Conservation (phyloP, 2,888 invertebrate species). For the Lasius platythorax region DNA sequence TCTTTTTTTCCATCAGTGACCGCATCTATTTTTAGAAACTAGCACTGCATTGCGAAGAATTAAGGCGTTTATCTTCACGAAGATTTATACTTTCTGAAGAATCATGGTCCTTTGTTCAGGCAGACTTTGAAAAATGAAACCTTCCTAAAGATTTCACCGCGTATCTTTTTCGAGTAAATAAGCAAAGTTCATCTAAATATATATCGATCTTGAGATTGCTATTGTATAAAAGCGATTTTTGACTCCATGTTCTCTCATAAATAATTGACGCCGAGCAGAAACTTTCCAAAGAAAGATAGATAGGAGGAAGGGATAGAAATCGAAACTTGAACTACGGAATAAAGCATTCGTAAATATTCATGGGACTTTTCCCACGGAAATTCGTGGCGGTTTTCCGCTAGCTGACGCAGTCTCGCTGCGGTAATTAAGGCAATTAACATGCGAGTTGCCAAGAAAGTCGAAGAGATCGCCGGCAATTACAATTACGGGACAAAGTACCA, state of each 20-base stretch:
- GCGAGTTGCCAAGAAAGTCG: slow-evolving; percentile 61
- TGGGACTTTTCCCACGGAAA: slow-evolving; percentile 64
- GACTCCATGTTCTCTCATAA: slow-evolving; percentile 17
- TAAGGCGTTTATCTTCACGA: neutral
- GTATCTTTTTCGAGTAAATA: neutral
- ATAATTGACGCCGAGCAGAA: slow-evolving; percentile 16
- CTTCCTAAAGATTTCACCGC: neutral
- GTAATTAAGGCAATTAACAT: slow-evolving; percentile 77
- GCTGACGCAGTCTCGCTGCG: slow-evolving; percentile 43
- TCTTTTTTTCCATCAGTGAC: neutral
- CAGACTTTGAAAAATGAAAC: neutral
- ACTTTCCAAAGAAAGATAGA: slow-evolving; percentile 5
- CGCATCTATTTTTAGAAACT: slow-evolving; percentile 17
- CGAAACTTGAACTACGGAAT: slow-evolving; percentile 73
- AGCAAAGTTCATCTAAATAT: slow-evolving; percentile 9
- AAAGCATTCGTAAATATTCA: slow-evolving; percentile 80
- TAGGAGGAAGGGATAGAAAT: slow-evolving; percentile 53
- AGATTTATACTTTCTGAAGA: slow-evolving; percentile 9
- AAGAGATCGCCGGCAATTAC: slow-evolving; percentile 32
- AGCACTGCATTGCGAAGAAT: neutral
- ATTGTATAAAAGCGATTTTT: slow-evolving; percentile 30
- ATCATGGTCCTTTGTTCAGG: neutral
- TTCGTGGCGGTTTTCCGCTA: slow-evolving; percentile 58
- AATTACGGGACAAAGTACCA: slow-evolving; percentile 39
- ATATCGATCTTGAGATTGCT: slow-evolving; percentile 2